Conservation (phyloP, 2,888 invertebrate species). For the Phengaris arion region DNA sequence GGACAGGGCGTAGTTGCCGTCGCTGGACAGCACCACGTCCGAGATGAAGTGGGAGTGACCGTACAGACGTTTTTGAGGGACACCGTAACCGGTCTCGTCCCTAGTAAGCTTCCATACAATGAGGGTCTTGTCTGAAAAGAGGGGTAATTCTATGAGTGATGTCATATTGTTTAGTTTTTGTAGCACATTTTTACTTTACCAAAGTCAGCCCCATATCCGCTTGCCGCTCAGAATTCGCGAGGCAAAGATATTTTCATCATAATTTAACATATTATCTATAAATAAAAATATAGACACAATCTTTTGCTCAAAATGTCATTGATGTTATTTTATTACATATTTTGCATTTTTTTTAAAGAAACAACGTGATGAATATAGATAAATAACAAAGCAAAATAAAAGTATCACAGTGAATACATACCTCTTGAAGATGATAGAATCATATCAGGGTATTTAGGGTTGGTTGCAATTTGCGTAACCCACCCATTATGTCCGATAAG, state of each 20-base stretch:
- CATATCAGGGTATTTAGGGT: slow-evolving; percentile 98
- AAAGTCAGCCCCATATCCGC: slow-evolving; percentile 79
- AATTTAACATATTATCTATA: not conserved
- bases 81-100: slow-evolving; percentile 96
- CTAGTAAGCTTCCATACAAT: slow-evolving; percentile 99
- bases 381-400: not conserved
- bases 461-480: slow-evolving; percentile 99
- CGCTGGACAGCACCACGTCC: slow-evolving; percentile 98
- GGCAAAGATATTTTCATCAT: slow-evolving; percentile 56
- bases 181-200: not conserved
- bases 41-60: slow-evolving; percentile 99
- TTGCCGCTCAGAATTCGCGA: slow-evolving; percentile 78
- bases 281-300: not conserved
- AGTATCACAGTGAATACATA: slow-evolving; percentile 62
- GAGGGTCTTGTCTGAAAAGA: slow-evolving; percentile 88
- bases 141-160: not conserved
- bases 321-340: not conserved
- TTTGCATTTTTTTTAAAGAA: not conserved
- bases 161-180: not conserved
- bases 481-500: slow-evolving; percentile 98
- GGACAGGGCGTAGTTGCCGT: slow-evolving; percentile 99
- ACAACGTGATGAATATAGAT: not conserved
- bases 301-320: not conserved
- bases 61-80: slow-evolving; percentile 95
- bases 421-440: slow-evolving; percentile 99